phyloP scores from a whole-genome alignment of 30 jellyfish, hydroid and myxozoan genomes.

The Kudoa iwatai region DNA sequence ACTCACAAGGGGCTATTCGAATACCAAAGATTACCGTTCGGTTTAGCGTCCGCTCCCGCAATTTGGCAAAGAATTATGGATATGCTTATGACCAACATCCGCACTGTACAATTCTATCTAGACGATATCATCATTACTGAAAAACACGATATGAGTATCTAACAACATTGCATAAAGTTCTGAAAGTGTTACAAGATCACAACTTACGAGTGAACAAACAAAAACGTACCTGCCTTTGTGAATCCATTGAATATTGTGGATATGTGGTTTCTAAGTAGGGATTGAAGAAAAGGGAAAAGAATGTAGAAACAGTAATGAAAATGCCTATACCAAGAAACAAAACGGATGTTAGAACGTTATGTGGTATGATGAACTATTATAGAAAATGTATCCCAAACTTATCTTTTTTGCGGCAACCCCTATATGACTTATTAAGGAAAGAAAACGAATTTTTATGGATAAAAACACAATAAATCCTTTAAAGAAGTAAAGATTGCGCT shows the following conservation, averaged over 20 bases:
- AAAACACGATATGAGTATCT: slow-evolving; percentile 3
- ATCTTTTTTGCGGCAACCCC: slow-evolving; percentile 4
- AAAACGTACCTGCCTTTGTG: slow-evolving; percentile 4
- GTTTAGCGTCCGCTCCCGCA: slow-evolving; percentile 19
- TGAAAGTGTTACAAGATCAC: slow-evolving; percentile 1
- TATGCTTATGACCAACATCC: slow-evolving; percentile 3
- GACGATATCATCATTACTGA: slow-evolving; percentile 9
- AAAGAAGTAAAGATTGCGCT: slow-evolving; percentile 1
- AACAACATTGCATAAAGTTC: slow-evolving; percentile 1
- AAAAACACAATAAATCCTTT: slow-evolving; percentile 3
- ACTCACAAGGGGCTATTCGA: slow-evolving; percentile 6
- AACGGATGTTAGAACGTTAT: slow-evolving; percentile 3
- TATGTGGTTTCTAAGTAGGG: slow-evolving; percentile 4
- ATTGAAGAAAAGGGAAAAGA: slow-evolving; percentile 1
- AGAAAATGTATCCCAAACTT: slow-evolving; percentile 4
- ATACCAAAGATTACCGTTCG: slow-evolving; percentile 11
- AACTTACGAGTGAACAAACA: background rate
- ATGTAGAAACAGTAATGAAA: slow-evolving; percentile 5
- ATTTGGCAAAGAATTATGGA: slow-evolving; percentile 6
- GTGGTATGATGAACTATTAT: slow-evolving; percentile 8
- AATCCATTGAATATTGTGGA: slow-evolving; percentile 6
- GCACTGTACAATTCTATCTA: slow-evolving; percentile 2
- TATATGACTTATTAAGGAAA: slow-evolving; percentile 3
- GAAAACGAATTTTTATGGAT: slow-evolving; percentile 4
- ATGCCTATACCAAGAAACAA: slow-evolving; percentile 6